Evolutionary conservation across 2,888 invertebrate genomes (phyloP).

Genomic region (Drosophila planitibia): DNA sequence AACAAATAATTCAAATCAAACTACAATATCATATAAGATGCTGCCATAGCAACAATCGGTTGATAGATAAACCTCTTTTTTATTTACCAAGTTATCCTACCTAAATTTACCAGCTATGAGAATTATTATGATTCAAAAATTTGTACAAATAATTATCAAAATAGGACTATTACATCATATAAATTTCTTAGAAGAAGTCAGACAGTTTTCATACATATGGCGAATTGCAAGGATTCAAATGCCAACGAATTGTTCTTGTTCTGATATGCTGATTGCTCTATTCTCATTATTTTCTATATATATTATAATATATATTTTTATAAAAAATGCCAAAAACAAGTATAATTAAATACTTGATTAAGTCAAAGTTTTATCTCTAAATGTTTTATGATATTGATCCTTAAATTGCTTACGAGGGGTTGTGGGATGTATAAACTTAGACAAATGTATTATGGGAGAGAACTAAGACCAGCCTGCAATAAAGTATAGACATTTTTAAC

Average conservation of each 20-base stretch:
- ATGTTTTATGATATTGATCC: neutral
- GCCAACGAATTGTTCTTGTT: neutral
- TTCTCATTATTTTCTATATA: neutral
- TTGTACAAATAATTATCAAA: neutral
- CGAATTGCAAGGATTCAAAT: neutral
- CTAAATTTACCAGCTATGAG: neutral
- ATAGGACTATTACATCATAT: neutral
- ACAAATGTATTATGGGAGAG: neutral
- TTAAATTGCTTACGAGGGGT: neutral
- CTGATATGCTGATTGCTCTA: neutral
- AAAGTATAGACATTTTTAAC: neutral
- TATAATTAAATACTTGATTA: neutral
- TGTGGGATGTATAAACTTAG: fast-evolving
- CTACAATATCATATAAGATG: neutral
- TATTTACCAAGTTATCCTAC: neutral
- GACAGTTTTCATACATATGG: neutral
- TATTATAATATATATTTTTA: neutral
- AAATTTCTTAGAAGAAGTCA: neutral
- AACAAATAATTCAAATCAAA: neutral
- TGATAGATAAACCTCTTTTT: neutral
- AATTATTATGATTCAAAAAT: neutral
- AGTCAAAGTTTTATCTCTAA: neutral
- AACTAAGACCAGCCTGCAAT: neutral
- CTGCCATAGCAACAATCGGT: neutral
- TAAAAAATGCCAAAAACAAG: neutral